Evolutionary conservation across 2,888 invertebrate genomes (phyloP), one percentile per base, ranked within the genome.

Genomic region (Tetragnatha montana): DNA sequence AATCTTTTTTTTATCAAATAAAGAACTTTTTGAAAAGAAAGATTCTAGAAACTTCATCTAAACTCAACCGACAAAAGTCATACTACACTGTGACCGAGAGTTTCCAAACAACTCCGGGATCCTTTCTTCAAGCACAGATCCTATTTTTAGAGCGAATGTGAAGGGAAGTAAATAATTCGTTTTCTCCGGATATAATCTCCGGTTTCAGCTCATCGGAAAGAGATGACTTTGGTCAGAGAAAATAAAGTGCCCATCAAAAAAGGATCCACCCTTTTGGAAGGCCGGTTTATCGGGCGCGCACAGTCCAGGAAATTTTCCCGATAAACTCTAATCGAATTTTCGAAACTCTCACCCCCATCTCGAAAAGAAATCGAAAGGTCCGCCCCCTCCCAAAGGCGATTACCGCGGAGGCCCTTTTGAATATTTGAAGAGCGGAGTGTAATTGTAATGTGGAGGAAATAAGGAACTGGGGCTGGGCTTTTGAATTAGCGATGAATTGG

Each of bases 161-260:
- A 60, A 60, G 17, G 60, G 60, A 60, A 60, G 60, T 60, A 60
- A 60, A 60, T 60, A 60, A 60, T 60, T 60, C 60, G 4, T 60
- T 60, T 68, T 47, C 47, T 68, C 74, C 73, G 83, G 49, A 84
- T 75, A 84, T 84, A 84, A 84, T 84, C 83, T 76, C 83, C 83
- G 19, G 83, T 50, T 49, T 68, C 83, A 76, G 68, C 75, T 75
- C 76, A 73, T 49, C 74, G 35, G 76, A 47, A 84, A 76, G 60
- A 76, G 83, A 76, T 76, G 83, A 35, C 82, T 74, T 51, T 7
- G 73, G 60, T 60, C 73, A 19, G 22, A 81, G 81, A 84, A 84
- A 84, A 84, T 84, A 84, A 84, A 76, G 83, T 76, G 83, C 83
- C 83, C 47, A 14, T 84, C 68, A 69, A 84, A 35, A 49, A 69